phyloP scores from a whole-genome alignment of 2,113 vertebrate genomes.

The Neofelis nebulosa region DNA sequence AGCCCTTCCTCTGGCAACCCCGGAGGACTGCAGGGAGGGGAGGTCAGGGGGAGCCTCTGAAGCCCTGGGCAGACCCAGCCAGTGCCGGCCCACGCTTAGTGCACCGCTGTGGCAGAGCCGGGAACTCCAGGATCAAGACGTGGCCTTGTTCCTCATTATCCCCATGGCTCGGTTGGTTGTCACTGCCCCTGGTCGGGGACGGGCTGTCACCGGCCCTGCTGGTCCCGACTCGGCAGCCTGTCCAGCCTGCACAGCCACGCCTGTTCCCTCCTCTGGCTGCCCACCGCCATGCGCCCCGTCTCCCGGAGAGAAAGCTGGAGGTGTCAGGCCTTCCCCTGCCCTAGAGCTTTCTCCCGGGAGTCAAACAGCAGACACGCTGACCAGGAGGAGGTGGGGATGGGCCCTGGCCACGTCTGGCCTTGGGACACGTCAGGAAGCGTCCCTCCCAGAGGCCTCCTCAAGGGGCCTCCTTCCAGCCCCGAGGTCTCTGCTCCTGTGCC shows the following conservation, averaged over 20 bases:
- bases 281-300: neutral
- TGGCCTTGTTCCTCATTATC: neutral
- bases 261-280: neutral
- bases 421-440: fast-evolving
- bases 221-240: neutral
- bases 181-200: neutral
- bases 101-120: neutral
- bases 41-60: neutral
- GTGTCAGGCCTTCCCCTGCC: neutral
- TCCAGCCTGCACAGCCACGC: neutral
- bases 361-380: too few species aligned
- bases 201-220: neutral
- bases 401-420: neutral
- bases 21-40: neutral
- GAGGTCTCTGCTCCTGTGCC: constrained; percentile 80
- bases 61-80: neutral
- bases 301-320: neutral
- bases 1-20: neutral
- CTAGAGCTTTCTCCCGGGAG: too few species aligned
- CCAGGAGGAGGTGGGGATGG: neutral
- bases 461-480: neutral
- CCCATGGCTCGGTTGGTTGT: fast-evolving
- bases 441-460: neutral
- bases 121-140: neutral
- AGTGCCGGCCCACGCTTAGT: fast-evolving